phyloP scores from a whole-genome alignment of 2,888 invertebrate genomes.

The Sepiola atlantica region DNA sequence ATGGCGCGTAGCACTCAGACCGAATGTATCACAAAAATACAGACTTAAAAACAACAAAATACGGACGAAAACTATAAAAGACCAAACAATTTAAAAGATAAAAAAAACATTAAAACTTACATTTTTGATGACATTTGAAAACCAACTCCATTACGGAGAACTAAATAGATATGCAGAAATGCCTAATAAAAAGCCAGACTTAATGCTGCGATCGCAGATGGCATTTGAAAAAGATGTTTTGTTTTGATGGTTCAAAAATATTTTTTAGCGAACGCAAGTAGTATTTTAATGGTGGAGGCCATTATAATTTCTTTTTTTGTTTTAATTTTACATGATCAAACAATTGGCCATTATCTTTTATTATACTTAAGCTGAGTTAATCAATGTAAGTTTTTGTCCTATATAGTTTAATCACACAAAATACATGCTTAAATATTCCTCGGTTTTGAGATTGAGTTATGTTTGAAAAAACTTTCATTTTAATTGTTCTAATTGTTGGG shows the following conservation, averaged over 20 bases:
- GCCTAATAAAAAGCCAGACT: not conserved
- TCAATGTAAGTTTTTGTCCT: no score
- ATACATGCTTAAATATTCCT: no score
- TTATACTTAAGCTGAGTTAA: no score
- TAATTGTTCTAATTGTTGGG: no score
- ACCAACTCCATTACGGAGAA: not conserved
- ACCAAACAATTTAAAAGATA: not conserved
- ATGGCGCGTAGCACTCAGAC: not conserved
- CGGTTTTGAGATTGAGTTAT: no score
- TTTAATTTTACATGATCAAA: not conserved
- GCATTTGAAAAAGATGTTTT: constrained; percentile 14
- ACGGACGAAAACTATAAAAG: not conserved
- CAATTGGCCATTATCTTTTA: no score
- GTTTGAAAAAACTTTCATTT: no score
- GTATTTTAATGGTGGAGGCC: constrained; percentile 32
- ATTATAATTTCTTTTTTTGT: not conserved
- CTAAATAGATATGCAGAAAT: constrained; percentile 32
- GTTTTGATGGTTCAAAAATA: constrained; percentile 1
- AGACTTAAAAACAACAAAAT: not conserved
- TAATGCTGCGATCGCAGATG: not conserved
- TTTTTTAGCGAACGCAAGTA: not conserved
- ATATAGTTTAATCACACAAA: no score
- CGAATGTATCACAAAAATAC: not conserved
- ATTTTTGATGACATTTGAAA: constrained; percentile 21
- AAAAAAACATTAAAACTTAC: not conserved